Conservation (phyloP, 2,888 invertebrate species). For the Nymphalis c-album region DNA sequence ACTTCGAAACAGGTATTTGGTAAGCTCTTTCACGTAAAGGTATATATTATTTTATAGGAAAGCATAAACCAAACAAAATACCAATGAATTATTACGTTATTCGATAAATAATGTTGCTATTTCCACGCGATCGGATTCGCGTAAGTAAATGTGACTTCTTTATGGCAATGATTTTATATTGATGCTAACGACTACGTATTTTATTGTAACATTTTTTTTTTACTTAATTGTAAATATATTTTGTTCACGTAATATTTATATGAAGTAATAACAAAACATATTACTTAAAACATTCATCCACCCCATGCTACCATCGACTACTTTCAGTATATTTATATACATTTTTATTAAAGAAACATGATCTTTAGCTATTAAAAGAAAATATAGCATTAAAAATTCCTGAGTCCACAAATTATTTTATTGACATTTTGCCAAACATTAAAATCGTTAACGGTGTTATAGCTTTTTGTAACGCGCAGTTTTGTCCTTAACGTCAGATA, state of each 20-base stretch:
- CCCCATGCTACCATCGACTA: too few relatives aligned
- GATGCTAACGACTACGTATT: neutral
- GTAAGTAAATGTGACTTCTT: constrained; percentile 16
- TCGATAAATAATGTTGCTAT: constrained; percentile 20
- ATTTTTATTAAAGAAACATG: too few relatives aligned
- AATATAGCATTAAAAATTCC: too few relatives aligned
- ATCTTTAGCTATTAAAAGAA: too few relatives aligned
- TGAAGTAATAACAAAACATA: too few relatives aligned
- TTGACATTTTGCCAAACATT: constrained; percentile 4
- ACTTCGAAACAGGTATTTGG: neutral
- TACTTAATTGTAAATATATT: too few relatives aligned
- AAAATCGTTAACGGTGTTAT: neutral
- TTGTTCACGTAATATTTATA: too few relatives aligned
- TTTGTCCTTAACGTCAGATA: constrained; percentile 13
- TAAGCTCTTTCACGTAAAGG: neutral
- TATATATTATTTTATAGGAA: neutral
- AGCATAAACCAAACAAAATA: constrained; percentile 7
- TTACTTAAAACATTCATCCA: too few relatives aligned
- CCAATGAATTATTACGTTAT: constrained; percentile 21
- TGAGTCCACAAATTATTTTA: neutral
- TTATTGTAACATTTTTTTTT: too few relatives aligned
- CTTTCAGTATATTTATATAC: too few relatives aligned
- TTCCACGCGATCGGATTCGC: constrained; percentile 25
- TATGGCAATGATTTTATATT: constrained; percentile 12
- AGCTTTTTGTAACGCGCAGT: constrained; percentile 9